Conservation (phyloP, 2,888 invertebrate species). For the Agriopis aurantiaria region DNA sequence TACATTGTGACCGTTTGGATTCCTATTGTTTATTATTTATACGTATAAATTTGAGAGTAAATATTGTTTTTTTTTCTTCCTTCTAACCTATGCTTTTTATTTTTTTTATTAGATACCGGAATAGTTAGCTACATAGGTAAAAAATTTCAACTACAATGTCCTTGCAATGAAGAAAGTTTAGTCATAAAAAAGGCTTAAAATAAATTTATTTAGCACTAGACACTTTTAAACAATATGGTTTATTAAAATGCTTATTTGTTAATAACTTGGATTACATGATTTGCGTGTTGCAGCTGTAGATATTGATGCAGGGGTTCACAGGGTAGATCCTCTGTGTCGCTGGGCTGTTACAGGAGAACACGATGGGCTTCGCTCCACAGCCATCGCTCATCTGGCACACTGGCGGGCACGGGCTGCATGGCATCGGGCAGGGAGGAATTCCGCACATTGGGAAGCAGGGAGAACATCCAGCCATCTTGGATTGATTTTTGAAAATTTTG, state of each 20-base stretch:
- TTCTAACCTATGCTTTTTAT: background rate
- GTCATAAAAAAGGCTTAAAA: background rate
- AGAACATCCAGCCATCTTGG: slow-evolving; percentile 46
- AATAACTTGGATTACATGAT: slow-evolving; percentile 61
- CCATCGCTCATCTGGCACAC: background rate
- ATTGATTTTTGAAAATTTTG: slow-evolving; percentile 42
- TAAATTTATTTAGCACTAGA: slow-evolving; percentile 32
- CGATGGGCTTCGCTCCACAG: slow-evolving; percentile 49
- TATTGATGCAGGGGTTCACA: slow-evolving; percentile 77
- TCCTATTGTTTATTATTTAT: slow-evolving; percentile 1
- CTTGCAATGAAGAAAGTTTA: background rate
- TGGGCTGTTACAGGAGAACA: slow-evolving; percentile 57
- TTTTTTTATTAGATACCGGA: background rate
- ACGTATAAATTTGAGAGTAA: background rate
- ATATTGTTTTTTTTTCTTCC: background rate
- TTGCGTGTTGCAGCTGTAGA: slow-evolving; percentile 81
- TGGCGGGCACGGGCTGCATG: slow-evolving; percentile 35
- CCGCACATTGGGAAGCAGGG: slow-evolving; percentile 18
- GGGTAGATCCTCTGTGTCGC: slow-evolving; percentile 60
- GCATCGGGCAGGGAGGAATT: slow-evolving; percentile 21
- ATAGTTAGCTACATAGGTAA: background rate
- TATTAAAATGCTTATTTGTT: background rate
- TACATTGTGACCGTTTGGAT: slow-evolving; percentile 8
- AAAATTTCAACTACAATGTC: background rate
- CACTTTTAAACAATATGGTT: slow-evolving; percentile 32